These are phyloP conservation scores for Merodon equestris DNA, from an alignment of 2,888 invertebrate genomes.

Conservation along the genomic window DNA sequence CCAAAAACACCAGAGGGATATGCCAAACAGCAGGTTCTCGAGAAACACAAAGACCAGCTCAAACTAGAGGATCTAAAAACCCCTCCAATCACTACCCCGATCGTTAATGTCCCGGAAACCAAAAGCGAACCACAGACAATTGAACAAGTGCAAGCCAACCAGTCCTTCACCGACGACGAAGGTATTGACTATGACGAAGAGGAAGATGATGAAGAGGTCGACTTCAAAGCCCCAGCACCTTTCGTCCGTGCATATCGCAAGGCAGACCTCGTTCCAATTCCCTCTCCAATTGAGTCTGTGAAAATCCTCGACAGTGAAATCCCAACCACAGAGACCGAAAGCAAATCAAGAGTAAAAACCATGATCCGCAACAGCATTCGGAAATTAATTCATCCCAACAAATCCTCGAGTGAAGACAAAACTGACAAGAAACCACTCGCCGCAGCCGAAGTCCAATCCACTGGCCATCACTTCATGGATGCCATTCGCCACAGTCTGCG, in stretches of 20 bases:
- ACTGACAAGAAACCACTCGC: conserved; percentile 29
- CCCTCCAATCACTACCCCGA: conserved; percentile 28
- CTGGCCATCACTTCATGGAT: conserved; percentile 69
- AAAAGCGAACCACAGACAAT: not conserved
- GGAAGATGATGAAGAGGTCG: conserved; percentile 70
- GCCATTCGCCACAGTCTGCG: conserved; percentile 76
- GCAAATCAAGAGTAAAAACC: conserved; percentile 70
- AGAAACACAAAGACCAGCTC: not conserved
- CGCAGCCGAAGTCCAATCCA: conserved; percentile 48
- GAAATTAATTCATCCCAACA: conserved; percentile 73
- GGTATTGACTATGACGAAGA: conserved; percentile 69
- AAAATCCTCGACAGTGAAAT: conserved; percentile 63
- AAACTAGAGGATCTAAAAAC: conserved; percentile 52
- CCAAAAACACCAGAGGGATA: conserved; percentile 39
- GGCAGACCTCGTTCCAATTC: conserved; percentile 51
- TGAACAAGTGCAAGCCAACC: conserved; percentile 6
- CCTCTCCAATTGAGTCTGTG: conserved; percentile 68
- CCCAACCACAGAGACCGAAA: conserved; percentile 54
- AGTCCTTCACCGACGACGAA: conserved; percentile 52
- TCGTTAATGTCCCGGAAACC: conserved; percentile 1
- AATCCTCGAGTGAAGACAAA: conserved; percentile 42
- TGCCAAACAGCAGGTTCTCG: not conserved
- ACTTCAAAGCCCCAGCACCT: conserved; percentile 75
- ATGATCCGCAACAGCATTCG: conserved; percentile 77
- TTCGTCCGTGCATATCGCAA: conserved; percentile 77